Evolutionary conservation across 1,140 invertebrate genomes (phyloP), one percentile per base, ranked within the genome.

Genomic region (Leptoteleia sp.): DNA sequence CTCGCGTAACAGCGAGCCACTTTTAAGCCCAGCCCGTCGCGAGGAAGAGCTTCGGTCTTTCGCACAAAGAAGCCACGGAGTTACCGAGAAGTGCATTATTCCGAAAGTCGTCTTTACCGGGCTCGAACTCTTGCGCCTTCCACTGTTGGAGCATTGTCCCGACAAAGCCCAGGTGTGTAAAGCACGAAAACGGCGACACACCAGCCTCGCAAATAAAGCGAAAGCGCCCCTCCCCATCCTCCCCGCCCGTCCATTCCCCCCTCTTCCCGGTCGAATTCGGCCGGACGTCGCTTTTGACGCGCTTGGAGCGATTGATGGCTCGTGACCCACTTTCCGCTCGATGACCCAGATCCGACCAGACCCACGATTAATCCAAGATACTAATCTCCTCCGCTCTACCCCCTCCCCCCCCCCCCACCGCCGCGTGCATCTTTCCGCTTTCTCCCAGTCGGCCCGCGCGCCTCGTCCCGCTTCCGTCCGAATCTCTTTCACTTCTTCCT

Each of bases 241-340:
- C n/a, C n/a, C n/a, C n/a, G n/a, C n/a, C n/a, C n/a, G n/a, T n/a
- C n/a, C n/a, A n/a, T n/a, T n/a, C n/a, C n/a, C n/a, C n/a, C n/a
- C n/a, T n/a, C n/a, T n/a, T n/a, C n/a, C n/a, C n/a, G n/a, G 29
- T 27, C 22, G 50, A n/a, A 11, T 12, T 70, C 12, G 38, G 27
- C 8, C 25, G 25, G 52, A 61, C 37, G 43, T 59, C 12, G 16
- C 50, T 65, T 67, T 22, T 64, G 73, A 79, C 75, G 76, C 79
- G 84, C 81, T 80, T 68, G 64, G 42, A 78, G 77, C 85, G 80
- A 87, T 88, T 84, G 86, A 88, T 83, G 84, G 85, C 83, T 88
- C 68, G 84, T 84, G 84, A 82, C 86, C 85, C 45, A 85, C 82
- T 87, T 88, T 81, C 79, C 57, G 81, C 61, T 54, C 78, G 62